Evolutionary conservation across 1,140 invertebrate species (phyloP).

Genomic region (Plectrocnemia conspersa): DNA sequence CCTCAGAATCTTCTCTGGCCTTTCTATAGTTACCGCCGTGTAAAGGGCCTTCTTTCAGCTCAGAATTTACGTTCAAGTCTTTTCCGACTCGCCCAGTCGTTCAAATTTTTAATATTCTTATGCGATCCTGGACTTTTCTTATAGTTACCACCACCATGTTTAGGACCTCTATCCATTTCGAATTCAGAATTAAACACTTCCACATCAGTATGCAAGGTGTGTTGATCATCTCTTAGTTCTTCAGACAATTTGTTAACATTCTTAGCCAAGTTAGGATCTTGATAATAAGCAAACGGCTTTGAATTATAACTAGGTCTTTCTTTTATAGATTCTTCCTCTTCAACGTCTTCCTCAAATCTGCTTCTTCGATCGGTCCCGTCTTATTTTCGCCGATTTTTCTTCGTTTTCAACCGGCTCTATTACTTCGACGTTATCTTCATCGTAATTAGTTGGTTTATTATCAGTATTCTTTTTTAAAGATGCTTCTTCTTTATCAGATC

Average conservation of each 20-base stretch:
- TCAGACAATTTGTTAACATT: slow-evolving; percentile 43
- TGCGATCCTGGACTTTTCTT: slow-evolving; percentile 35
- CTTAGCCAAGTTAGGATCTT: slow-evolving; percentile 45
- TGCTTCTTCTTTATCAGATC: slow-evolving; percentile 11
- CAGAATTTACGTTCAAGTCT: slow-evolving; percentile 12
- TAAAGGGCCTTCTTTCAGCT: background rate
- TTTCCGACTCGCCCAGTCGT: slow-evolving; percentile 8
- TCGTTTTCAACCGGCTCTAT: slow-evolving; percentile 2
- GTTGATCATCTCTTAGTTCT: slow-evolving; percentile 18
- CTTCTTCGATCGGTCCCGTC: slow-evolving; percentile 28
- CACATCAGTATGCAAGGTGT: slow-evolving; percentile 37
- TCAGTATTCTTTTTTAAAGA: too few species aligned
- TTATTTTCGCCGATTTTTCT: slow-evolving; percentile 15
- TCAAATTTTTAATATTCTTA: slow-evolving; percentile 11
- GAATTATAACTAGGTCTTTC: slow-evolving; percentile 37
- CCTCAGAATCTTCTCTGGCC: slow-evolving; percentile 12
- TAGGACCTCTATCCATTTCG: slow-evolving; percentile 41
- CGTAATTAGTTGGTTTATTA: background rate
- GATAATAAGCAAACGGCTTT: slow-evolving; percentile 44
- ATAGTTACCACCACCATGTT: slow-evolving; percentile 47
- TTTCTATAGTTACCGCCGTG: slow-evolving; percentile 24
- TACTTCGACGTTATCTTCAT: slow-evolving; percentile 12
- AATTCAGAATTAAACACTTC: slow-evolving; percentile 46
- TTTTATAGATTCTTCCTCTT: slow-evolving; percentile 49
- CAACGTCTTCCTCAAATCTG: slow-evolving; percentile 29